These are phyloP conservation scores for Caenorhabditis angaria DNA, from an alignment of 2,888 invertebrate species.

Conservation along the genomic window DNA sequence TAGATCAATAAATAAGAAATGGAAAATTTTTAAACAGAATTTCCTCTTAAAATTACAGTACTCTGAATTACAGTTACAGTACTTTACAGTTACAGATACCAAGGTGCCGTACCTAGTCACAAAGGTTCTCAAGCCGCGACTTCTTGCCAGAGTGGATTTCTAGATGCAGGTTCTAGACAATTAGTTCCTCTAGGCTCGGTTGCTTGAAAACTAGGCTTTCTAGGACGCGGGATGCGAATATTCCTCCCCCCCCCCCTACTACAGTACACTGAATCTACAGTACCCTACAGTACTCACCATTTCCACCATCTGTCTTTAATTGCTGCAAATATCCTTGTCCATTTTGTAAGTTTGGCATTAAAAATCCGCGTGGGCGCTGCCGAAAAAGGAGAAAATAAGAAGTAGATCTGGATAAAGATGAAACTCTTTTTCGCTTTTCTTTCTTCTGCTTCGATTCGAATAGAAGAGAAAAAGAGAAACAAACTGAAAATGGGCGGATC, in stretches of 20 bases:
- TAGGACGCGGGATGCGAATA: too few relatives aligned
- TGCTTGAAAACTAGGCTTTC: too few relatives aligned
- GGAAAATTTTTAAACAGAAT: too few relatives aligned
- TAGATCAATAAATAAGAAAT: too few relatives aligned
- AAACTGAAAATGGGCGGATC: conserved; percentile 7
- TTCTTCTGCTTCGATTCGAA: neutral
- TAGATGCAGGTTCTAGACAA: too few relatives aligned
- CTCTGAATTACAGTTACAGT: too few relatives aligned
- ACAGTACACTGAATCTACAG: conserved; percentile 7
- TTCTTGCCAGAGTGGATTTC: too few relatives aligned
- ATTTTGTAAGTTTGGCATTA: conserved; percentile 2
- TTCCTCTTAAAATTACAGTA: too few relatives aligned
- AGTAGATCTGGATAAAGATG: conserved; percentile 9
- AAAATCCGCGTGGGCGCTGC: conserved; percentile 4
- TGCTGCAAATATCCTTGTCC: conserved; percentile 11
- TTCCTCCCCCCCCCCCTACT: neutral
- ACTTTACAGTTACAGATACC: too few relatives aligned
- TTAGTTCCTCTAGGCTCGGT: too few relatives aligned
- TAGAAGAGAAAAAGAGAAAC: conserved; percentile 5
- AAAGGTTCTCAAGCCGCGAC: too few relatives aligned
- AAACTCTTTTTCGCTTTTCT: neutral
- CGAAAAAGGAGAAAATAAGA: conserved; percentile 7
- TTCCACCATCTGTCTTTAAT: conserved; percentile 5
- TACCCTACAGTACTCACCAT: conserved; percentile 8
- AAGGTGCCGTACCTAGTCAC: too few relatives aligned